phyloP scores from a whole-genome alignment of 1,140 invertebrate species.

The Heliconius nattereri region DNA sequence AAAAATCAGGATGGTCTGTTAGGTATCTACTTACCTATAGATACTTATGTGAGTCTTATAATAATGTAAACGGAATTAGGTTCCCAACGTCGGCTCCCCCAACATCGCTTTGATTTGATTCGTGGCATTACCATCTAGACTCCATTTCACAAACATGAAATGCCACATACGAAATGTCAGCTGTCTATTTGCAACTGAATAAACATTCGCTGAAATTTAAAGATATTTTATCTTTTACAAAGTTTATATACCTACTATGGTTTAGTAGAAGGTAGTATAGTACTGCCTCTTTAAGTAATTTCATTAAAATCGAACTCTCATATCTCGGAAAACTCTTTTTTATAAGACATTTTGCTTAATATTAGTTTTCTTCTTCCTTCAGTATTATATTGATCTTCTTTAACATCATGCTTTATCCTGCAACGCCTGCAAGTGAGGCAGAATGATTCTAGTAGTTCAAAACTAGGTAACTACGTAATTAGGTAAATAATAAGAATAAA shows the following conservation, averaged over 20 bases:
- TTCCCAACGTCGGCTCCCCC: background rate
- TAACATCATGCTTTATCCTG: background rate
- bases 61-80: background rate
- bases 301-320: background rate
- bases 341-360: no score
- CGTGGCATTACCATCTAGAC: slow-evolving; percentile 17
- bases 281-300: background rate
- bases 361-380: no score
- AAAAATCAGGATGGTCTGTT: background rate
- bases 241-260: background rate
- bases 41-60: background rate
- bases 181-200: slow-evolving; percentile 4
- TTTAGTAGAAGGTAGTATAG: background rate
- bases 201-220: background rate
- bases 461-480: no score
- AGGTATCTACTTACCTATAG: background rate
- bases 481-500: no score
- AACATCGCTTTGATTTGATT: slow-evolving; percentile 11
- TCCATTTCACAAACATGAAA: slow-evolving; percentile 35
- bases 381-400: background rate
- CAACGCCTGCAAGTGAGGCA: background rate
- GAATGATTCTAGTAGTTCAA: background rate
- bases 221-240: background rate
- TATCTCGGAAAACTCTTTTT: no score
- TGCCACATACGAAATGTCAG: slow-evolving; percentile 28